Evolutionary conservation across 2,113 vertebrate genomes (phyloP).

Genomic region (Eudyptes chrysolophus): DNA sequence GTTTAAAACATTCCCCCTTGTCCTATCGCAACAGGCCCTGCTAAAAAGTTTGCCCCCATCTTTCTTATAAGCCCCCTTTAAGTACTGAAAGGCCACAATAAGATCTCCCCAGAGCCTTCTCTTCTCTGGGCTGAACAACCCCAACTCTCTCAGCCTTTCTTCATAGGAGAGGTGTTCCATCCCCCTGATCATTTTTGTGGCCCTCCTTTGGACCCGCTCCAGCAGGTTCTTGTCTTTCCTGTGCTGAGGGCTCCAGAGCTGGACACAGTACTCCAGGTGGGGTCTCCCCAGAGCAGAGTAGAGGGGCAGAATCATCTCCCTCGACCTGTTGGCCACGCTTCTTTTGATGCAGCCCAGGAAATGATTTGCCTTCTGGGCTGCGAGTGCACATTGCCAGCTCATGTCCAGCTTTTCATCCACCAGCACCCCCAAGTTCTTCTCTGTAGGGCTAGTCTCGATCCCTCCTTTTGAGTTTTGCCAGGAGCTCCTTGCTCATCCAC

Average conservation of each 20-base stretch:
- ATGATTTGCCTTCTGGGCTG: not conserved
- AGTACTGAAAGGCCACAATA: not conserved
- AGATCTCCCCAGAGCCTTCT: not conserved
- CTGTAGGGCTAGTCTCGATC: not conserved
- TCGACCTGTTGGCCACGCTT: accelerated
- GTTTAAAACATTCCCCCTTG: not conserved
- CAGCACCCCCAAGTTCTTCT: not conserved
- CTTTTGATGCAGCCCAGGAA: not conserved
- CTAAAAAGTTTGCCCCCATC: not conserved
- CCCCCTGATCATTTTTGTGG: not conserved
- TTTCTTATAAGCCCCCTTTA: not conserved
- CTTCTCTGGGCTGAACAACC: not conserved
- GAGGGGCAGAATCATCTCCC: not conserved
- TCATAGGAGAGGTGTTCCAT: not conserved
- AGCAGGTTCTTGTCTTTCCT: not conserved
- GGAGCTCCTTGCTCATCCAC: not conserved
- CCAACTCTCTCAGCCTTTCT: not conserved
- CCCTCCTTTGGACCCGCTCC: not conserved
- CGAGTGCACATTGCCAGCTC: not conserved
- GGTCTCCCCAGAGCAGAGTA: not conserved
- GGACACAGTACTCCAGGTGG: not conserved
- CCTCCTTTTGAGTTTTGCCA: not conserved
- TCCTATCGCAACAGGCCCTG: not conserved
- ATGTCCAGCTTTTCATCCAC: not conserved
- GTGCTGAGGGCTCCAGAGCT: not conserved